These are phyloP conservation scores for Oscheius sp. DNA, from an alignment of 2,888 invertebrate species.

Conservation along the genomic window DNA sequence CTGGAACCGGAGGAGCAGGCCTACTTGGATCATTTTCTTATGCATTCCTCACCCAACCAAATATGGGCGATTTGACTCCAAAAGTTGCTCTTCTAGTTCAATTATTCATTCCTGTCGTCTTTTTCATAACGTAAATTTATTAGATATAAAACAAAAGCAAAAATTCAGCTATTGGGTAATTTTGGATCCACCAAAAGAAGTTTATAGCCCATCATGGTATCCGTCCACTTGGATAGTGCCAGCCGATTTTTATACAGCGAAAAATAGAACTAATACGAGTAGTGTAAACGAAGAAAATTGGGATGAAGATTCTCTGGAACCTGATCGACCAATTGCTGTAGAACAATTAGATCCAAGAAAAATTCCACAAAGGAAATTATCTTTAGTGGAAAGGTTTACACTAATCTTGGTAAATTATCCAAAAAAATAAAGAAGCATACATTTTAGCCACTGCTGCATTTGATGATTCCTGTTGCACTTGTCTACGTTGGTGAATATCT, in stretches of 20 bases:
- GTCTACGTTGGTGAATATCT: slow-evolving; percentile 86
- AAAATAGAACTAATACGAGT: background rate
- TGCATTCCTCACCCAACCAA: slow-evolving; percentile 79
- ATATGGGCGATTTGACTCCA: slow-evolving; percentile 74
- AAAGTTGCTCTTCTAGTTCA: slow-evolving; percentile 80
- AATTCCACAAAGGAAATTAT: slow-evolving; percentile 54
- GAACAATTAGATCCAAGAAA: slow-evolving; percentile 16
- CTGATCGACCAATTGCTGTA: background rate
- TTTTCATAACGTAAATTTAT: slow-evolving; percentile 78
- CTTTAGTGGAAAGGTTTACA: slow-evolving; percentile 47
- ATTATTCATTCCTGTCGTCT: slow-evolving; percentile 81
- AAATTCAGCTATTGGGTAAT: slow-evolving; percentile 54
- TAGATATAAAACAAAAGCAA: background rate
- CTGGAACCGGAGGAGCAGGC: slow-evolving; percentile 85
- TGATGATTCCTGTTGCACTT: slow-evolving; percentile 83
- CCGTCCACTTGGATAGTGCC: slow-evolving; percentile 68
- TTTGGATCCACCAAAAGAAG: slow-evolving; percentile 52
- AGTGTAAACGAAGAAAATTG: slow-evolving; percentile 3
- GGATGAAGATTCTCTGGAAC: background rate
- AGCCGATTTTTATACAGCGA: slow-evolving; percentile 4
- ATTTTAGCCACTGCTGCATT: slow-evolving; percentile 78
- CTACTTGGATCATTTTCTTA: slow-evolving; percentile 78
- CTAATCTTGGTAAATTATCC: slow-evolving; percentile 40
- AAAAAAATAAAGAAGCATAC: background rate
- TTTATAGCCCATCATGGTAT: slow-evolving; percentile 50